Evolutionary conservation across 1,140 invertebrate species (phyloP).

Genomic region (Solenopsis invicta): DNA sequence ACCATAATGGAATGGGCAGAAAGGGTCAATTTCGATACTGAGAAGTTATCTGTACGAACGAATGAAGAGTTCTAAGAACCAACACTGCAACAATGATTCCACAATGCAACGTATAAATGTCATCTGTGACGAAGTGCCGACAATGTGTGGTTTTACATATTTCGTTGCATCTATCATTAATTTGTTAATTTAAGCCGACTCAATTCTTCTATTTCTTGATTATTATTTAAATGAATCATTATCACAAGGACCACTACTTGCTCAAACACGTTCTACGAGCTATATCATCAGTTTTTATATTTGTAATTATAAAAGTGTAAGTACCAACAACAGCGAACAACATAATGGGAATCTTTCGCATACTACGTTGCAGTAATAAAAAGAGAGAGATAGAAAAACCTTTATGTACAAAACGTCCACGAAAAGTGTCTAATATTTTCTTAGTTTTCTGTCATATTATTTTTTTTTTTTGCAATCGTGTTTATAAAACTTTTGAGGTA

Average conservation of each 20-base stretch:
- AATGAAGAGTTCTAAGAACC: constrained; percentile 36
- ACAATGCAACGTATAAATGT: constrained; percentile 23
- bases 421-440: constrained; percentile 27
- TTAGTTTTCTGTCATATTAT: constrained; percentile 39
- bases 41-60: constrained; percentile 70
- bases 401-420: constrained; percentile 29
- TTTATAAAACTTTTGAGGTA: constrained; percentile 17
- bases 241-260: constrained; percentile 44
- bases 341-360: background rate
- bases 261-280: constrained; percentile 56
- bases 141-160: constrained; percentile 31
- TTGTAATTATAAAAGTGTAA: constrained; percentile 14
- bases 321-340: background rate
- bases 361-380: constrained; percentile 8
- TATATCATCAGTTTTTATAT: constrained; percentile 56
- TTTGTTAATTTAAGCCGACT: constrained; percentile 42
- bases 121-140: constrained; percentile 15
- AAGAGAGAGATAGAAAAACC: background rate
- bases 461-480: constrained; percentile 31
- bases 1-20: constrained; percentile 92
- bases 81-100: constrained; percentile 58
- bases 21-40: constrained; percentile 93
- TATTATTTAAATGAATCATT: constrained; percentile 56
- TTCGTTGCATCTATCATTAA: constrained; percentile 46
- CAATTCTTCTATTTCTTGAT: constrained; percentile 21